phyloP scores from a whole-genome alignment of 2,113 vertebrate species.

The Myotis lucifugus region DNA sequence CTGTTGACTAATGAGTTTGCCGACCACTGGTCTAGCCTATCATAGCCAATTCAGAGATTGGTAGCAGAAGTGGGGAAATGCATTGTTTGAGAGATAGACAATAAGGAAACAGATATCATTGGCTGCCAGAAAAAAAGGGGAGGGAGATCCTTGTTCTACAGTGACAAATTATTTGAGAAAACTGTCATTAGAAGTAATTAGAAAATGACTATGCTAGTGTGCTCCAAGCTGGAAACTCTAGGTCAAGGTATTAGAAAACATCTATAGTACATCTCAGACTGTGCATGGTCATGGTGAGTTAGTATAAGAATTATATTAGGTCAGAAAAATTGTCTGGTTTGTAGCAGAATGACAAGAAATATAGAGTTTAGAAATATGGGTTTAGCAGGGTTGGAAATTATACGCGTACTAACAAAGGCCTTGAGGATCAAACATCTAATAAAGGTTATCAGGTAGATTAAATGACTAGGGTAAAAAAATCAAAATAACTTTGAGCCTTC shows the following conservation, averaged over 20 bases:
- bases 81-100: background rate
- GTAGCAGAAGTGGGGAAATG: background rate
- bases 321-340: background rate
- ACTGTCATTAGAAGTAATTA: background rate
- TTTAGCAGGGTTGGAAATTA: background rate
- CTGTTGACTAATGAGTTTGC: too few species aligned
- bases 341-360: background rate
- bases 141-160: background rate
- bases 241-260: background rate
- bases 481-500: conserved; percentile 25
- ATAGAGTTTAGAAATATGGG: background rate
- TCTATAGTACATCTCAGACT: background rate
- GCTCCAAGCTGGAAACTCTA: background rate
- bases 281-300: background rate
- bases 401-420: background rate
- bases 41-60: background rate
- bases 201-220: background rate
- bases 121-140: background rate
- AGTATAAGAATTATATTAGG: background rate
- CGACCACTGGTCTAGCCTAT: background rate
- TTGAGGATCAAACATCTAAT: background rate
- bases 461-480: background rate
- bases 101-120: background rate
- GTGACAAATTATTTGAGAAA: background rate
- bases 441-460: background rate